These are phyloP conservation scores for Neomorphus geoffroyi DNA, from an alignment of 2,797 vertebrate genomes.

Conservation along the genomic window DNA sequence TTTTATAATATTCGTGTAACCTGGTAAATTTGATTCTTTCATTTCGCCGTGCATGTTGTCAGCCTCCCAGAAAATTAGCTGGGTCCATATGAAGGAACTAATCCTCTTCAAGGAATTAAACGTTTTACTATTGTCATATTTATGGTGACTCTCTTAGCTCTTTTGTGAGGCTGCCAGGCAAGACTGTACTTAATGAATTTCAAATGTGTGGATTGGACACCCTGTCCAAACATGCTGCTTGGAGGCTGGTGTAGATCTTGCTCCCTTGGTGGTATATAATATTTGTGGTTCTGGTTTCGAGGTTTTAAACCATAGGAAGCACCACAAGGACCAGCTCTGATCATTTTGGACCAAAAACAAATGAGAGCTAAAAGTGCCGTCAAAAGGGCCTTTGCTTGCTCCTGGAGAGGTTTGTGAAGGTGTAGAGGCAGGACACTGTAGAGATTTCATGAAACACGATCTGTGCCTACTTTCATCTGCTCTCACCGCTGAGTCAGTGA, in stretches of 20 bases:
- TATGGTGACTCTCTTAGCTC: not conserved
- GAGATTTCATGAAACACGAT: not conserved
- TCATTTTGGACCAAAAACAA: not conserved
- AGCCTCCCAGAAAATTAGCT: not conserved
- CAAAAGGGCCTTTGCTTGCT: not conserved
- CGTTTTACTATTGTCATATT: not conserved
- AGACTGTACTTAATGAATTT: not conserved
- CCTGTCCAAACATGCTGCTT: not conserved
- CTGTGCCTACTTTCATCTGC: not conserved
- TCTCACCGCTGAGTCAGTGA: not conserved
- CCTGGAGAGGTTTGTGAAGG: not conserved
- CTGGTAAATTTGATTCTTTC: not conserved
- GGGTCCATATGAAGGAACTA: not conserved
- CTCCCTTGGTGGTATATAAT: not conserved
- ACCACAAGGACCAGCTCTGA: not conserved
- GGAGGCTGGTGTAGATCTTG: not conserved
- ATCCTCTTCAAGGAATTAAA: not conserved
- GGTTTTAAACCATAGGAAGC: not conserved
- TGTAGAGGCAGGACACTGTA: not conserved
- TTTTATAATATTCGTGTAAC: not conserved
- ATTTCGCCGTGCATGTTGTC: not conserved
- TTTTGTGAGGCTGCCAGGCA: not conserved
- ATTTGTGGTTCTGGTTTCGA: not conserved
- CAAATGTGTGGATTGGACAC: not conserved
- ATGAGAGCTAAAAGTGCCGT: not conserved